These are phyloP conservation scores for Sebastes dallii DNA, from an alignment of 2,797 vertebrate species.

Conservation along the genomic window DNA sequence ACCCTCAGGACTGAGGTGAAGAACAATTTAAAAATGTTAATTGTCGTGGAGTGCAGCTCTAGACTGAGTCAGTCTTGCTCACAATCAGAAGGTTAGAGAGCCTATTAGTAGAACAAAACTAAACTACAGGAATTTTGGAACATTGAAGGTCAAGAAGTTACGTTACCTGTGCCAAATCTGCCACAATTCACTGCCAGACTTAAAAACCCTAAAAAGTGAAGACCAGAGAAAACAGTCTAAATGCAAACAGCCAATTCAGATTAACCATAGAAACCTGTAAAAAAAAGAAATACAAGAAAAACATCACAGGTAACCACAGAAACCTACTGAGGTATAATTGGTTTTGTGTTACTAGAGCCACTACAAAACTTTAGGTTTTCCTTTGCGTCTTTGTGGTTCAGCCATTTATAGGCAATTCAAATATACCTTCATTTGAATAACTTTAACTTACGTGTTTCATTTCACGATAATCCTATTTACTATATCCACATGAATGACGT, in stretches of 20 bases:
- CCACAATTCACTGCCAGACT: slow-evolving; percentile 31
- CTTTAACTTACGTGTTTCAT: not conserved
- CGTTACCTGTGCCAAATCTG: slow-evolving; percentile 55
- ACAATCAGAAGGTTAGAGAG: slow-evolving; percentile 13
- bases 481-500: not conserved
- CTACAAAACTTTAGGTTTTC: not conserved
- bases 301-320: slow-evolving; percentile 1
- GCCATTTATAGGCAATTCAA: not conserved
- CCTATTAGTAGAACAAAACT: not conserved
- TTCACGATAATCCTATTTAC: not conserved
- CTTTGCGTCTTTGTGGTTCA: not conserved
- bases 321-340: not conserved
- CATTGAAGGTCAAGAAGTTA: not conserved
- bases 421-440: not conserved
- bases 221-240: not conserved
- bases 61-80: not conserved
- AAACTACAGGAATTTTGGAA: not conserved
- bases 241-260: not conserved
- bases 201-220: slow-evolving; percentile 35
- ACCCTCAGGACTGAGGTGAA: slow-evolving; percentile 82
- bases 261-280: slow-evolving; percentile 7
- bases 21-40: slow-evolving; percentile 13
- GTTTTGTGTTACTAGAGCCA: not conserved
- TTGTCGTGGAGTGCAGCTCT: not conserved
- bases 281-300: not conserved